phyloP scores from a whole-genome alignment of 2,797 vertebrate species.

The Chaunax sp. region DNA sequence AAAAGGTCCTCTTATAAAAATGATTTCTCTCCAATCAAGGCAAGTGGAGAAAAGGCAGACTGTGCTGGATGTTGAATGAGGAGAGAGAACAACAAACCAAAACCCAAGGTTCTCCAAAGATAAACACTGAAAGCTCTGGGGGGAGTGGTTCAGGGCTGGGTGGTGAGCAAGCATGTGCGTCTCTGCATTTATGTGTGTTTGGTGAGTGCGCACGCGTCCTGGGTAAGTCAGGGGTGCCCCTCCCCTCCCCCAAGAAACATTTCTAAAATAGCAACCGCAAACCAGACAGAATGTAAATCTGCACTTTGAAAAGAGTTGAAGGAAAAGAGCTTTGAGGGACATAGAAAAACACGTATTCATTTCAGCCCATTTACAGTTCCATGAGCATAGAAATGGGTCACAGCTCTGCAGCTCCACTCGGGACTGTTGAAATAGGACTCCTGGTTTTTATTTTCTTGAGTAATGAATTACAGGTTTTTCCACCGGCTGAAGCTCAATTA shows the following conservation, averaged over 20 bases:
- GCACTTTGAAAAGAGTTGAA: conserved; percentile 74
- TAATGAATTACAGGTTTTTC: conserved; percentile 85
- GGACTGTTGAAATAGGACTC: conserved; percentile 76
- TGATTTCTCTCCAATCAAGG: conserved; percentile 55
- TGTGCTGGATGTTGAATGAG: conserved; percentile 70
- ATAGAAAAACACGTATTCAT: conserved; percentile 81
- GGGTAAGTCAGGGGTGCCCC: conserved; percentile 44
- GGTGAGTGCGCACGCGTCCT: conserved; percentile 25
- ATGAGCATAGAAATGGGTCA: conserved; percentile 77
- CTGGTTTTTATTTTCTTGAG: conserved; percentile 78
- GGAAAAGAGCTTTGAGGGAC: conserved; percentile 74
- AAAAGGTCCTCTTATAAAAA: conserved; percentile 50
- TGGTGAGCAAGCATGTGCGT: conserved; percentile 26
- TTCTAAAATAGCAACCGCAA: conserved; percentile 83
- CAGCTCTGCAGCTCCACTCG: conserved; percentile 61
- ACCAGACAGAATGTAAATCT: conserved; percentile 85
- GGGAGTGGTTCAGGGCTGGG: conserved; percentile 50
- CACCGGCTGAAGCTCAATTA: conserved; percentile 76
- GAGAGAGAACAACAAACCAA: conserved; percentile 76
- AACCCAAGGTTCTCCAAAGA: conserved; percentile 73
- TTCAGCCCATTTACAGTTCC: conserved; percentile 79
- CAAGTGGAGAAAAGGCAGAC: conserved; percentile 70
- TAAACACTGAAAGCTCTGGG: conserved; percentile 73
- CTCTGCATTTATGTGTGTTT: conserved; percentile 30
- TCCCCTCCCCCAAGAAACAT: conserved; percentile 51